Conservation (phyloP, 1,140 invertebrate genomes). For the Listronotus oregonensis region DNA sequence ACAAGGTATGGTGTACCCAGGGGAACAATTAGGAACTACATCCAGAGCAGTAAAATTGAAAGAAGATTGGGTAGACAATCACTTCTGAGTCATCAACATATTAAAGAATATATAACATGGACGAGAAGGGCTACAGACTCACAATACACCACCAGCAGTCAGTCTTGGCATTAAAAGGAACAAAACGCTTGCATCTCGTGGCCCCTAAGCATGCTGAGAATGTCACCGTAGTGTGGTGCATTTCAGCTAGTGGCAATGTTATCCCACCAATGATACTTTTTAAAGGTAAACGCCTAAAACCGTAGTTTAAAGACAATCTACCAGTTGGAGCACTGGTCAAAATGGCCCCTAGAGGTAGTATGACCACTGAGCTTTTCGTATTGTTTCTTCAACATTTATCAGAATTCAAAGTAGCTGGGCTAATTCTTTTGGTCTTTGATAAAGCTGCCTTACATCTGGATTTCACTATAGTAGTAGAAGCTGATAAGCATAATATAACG, state of each 20-base stretch:
- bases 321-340: conserved; percentile 45
- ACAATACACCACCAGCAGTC: conserved; percentile 49
- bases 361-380: conserved; percentile 50
- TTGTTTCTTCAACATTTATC: conserved; percentile 52
- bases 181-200: conserved; percentile 52
- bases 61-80: too few species aligned
- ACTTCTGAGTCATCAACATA: too few species aligned
- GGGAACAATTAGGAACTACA: too few species aligned
- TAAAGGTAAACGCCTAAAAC: conserved; percentile 50
- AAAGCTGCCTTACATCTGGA: conserved; percentile 52
- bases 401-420: conserved; percentile 45
- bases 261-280: conserved; percentile 48
- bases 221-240: conserved; percentile 54
- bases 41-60: too few species aligned
- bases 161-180: conserved; percentile 52
- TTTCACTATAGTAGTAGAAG: conserved; percentile 42
- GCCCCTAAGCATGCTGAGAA: conserved; percentile 55
- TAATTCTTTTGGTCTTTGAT: conserved; percentile 53
- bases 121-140: conserved; percentile 53
- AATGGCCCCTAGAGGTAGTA: conserved; percentile 53
- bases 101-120: conserved; percentile 57
- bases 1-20: too few species aligned
- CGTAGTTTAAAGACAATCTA: conserved; percentile 47
- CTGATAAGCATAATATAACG: conserved; percentile 46
- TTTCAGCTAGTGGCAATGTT: conserved; percentile 47